Evolutionary conservation across 2,797 vertebrate genomes (phyloP), one percentile per base, ranked within the genome.

Genomic region (Knipowitschia caucasica): DNA sequence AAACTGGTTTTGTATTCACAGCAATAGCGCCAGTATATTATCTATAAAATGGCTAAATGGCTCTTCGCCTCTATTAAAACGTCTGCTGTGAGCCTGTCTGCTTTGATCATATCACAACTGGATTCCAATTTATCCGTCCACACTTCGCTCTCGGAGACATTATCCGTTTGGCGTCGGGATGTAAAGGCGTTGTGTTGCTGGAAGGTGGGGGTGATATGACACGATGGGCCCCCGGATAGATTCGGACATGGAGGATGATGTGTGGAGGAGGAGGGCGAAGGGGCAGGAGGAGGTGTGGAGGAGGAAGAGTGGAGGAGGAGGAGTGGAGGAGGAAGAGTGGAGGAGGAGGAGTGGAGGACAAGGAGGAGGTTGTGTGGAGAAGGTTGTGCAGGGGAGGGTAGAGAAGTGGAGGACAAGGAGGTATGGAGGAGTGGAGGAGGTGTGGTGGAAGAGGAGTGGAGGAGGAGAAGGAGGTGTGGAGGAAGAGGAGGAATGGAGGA

Each of bases 261-360:
- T 55, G n/a, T 51, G 47, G 61, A 27, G 33, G 20, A 58, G 79
- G 61, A 70, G 65, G 17, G 3, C 0, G 56, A 71, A 79, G 50
- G 65, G 73, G 39, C 59, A 11, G 9, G 18, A 39, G 36, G 18
- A n/a, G n/a, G n/a, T n/a, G n/a, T n/a, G n/a, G n/a, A n/a, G n/a
- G n/a, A n/a, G n/a, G n/a, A n/a, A n/a, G n/a, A n/a, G n/a, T n/a
- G n/a, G n/a, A n/a, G n/a, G n/a, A n/a, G n/a, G n/a, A n/a, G n/a
- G n/a, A n/a, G n/a, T n/a, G n/a, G n/a, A n/a, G n/a, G n/a, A n/a
- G n/a, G n/a, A n/a, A n/a, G n/a, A n/a, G n/a, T n/a, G n/a, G n/a
- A n/a, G n/a, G n/a, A n/a, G n/a, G n/a, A n/a, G n/a, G n/a, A n/a
- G n/a, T n/a, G n/a, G n/a, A n/a, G n/a, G n/a, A n/a, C n/a, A n/a